Base-by-base conservation (phyloP, 2,113 vertebrate species). In the Rhizomys pruinosus region DNA sequence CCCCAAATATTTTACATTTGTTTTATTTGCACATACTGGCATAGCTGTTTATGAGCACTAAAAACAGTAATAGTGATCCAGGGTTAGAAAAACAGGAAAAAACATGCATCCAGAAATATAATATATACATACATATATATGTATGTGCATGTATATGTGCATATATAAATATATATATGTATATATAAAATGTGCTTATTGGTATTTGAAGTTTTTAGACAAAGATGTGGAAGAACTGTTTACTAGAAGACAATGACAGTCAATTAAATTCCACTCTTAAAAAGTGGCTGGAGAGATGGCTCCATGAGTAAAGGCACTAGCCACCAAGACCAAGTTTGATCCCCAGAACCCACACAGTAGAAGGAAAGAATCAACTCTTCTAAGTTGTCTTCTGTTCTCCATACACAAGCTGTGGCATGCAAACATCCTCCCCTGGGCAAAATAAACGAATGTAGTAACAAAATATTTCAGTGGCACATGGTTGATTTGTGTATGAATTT, bases 21-120 rank as follows among this genome's bases (percentile, higher is more conserved):
- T 29, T 89, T 47, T 94, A 32, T 96, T 92, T 86, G 71, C 66
- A 89, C n/a, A 47, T 76, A n/a, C 55, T 94, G 80, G 94, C 37
- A 91, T 2, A 91, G 25, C 8, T 59, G 19, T 27, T 95, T 63
- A 57, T 89, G n/a, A 93, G 39, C 42, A 77, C 47, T 37, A 71
- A 93, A 92, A 95, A 25, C 52, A 91, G 11, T 37, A 74, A 90
- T 5, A 90, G 68, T 52, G 89, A 81, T 9, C n/a, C 25, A 81
- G n/a, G 39, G 22, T 5, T 80, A 92, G 68, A 57, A 91, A 90
- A 78, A 61, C 4, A 23, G 47, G 4, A 34, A 9, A 23, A 15
- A n/a, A 63, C 44, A 9, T 20, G 42, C 39, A 11, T 10, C 71
- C 71, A 64, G 72, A 63, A 76, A 84, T 61, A 61, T 42, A 86